A percentile compares a stretch with the other conserved stretches of the same genome.
Evolutionary conservation across 2,113 vertebrate species (phyloP).

Genomic region (Rhinopithecus roxellana): DNA sequence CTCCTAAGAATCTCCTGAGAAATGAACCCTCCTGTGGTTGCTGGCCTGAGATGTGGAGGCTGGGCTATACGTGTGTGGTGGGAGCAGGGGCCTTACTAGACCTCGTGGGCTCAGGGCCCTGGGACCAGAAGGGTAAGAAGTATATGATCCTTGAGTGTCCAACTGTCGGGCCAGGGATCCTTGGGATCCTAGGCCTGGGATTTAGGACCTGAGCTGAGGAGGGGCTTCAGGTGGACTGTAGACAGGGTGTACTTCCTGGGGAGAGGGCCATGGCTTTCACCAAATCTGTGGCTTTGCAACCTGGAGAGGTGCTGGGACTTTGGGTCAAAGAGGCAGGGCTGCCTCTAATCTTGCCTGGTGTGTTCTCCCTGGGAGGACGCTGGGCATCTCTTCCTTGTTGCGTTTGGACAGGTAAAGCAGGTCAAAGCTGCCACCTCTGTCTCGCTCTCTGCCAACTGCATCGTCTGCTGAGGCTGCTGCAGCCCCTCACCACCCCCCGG

Average conservation of each 20-base stretch:
- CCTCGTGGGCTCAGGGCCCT: not conserved
- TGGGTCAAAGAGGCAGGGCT: not conserved
- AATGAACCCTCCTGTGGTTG: slow-evolving; percentile 33
- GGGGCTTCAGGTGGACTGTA: not conserved
- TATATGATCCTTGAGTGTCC: not conserved
- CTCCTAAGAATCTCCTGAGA: not conserved
- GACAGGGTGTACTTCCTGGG: not conserved
- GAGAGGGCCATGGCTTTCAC: not conserved
- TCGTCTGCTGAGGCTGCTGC: not conserved
- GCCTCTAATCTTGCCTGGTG: not conserved
- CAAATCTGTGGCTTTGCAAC: not conserved
- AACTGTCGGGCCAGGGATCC: not conserved
- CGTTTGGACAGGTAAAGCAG: not conserved
- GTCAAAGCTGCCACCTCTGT: not conserved
- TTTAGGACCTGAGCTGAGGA: not conserved
- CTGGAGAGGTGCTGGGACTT: not conserved
- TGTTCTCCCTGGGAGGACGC: not conserved
- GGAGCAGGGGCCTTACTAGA: not conserved
- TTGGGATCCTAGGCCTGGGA: not conserved
- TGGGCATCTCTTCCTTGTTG: not conserved
- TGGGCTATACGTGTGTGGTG: not conserved
- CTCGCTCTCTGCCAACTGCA: not conserved
- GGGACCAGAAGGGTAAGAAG: not conserved
- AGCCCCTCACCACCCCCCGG: not conserved
- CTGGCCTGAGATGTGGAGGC: not conserved